phyloP scores from a whole-genome alignment of 2,888 invertebrate species.

The Sinelater perroti region DNA sequence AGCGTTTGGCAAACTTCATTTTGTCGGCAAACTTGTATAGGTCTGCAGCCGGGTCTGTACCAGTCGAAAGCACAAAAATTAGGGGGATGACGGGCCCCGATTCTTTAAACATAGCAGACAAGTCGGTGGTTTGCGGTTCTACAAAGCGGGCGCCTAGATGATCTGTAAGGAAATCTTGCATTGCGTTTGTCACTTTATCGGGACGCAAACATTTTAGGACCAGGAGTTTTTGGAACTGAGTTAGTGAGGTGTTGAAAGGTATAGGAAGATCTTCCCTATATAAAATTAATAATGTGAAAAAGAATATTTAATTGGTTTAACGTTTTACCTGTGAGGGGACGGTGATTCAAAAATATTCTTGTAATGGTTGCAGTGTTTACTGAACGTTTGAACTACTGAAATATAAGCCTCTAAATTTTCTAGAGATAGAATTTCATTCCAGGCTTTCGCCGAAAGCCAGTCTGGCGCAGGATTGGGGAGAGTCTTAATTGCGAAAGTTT shows the following conservation, averaged over 20 bases:
- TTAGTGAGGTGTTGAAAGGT: conserved; percentile 70
- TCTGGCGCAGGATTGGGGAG: conserved; percentile 76
- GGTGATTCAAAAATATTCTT: conserved; percentile 71
- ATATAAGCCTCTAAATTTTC: conserved; percentile 70
- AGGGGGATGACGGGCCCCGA: conserved; percentile 81
- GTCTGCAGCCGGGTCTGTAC: conserved; percentile 88
- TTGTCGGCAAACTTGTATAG: conserved; percentile 85
- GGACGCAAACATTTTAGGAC: conserved; percentile 82
- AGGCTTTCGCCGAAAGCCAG: conserved; percentile 83
- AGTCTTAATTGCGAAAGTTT: too few relatives aligned
- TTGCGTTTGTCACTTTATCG: conserved; percentile 84
- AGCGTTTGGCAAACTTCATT: conserved; percentile 76
- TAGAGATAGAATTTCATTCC: conserved; percentile 83
- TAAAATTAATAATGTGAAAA: too few relatives aligned
- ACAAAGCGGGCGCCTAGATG: conserved; percentile 82
- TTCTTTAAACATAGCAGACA: conserved; percentile 82
- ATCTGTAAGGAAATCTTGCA: conserved; percentile 75
- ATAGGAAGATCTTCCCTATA: conserved; percentile 71
- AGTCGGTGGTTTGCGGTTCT: conserved; percentile 85
- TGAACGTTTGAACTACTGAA: conserved; percentile 71
- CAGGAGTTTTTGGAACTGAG: conserved; percentile 79
- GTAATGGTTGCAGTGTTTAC: conserved; percentile 64
- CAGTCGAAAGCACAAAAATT: conserved; percentile 88
- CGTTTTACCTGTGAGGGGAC: conserved; percentile 71
- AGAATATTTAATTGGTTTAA: background rate